phyloP scores from a whole-genome alignment of 2,888 invertebrate species.

The Euspilapteryx auroguttella region DNA sequence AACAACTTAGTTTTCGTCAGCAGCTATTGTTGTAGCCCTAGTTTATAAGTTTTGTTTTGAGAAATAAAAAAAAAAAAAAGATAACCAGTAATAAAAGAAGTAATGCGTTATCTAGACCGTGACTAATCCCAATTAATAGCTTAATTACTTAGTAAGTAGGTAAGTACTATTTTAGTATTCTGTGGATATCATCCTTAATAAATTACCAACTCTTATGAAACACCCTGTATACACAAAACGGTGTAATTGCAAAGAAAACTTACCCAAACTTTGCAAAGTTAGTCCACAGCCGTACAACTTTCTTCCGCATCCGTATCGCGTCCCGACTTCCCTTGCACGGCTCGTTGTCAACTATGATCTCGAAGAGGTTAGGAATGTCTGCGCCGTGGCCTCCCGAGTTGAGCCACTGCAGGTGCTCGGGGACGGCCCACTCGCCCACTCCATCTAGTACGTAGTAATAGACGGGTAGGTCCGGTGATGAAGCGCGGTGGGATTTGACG shows the following conservation, averaged over 20 bases:
- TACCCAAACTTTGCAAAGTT: slow-evolving; percentile 55
- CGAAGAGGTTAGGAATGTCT: slow-evolving; percentile 40
- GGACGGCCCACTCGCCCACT: slow-evolving; percentile 33
- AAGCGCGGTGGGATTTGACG: slow-evolving; percentile 28
- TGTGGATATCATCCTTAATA: too few species aligned
- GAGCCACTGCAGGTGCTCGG: slow-evolving; percentile 19
- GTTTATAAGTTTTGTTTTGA: too few species aligned
- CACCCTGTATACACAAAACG: too few species aligned
- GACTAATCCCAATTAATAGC: too few species aligned
- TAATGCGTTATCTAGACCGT: too few species aligned
- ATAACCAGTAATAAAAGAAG: too few species aligned
- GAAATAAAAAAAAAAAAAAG: too few species aligned
- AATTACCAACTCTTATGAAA: too few species aligned
- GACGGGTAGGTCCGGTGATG: slow-evolving; percentile 26
- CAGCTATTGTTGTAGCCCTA: too few species aligned
- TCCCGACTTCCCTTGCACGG: slow-evolving; percentile 31
- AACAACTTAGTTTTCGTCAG: too few species aligned
- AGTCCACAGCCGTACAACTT: slow-evolving; percentile 47
- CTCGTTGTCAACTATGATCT: slow-evolving; percentile 16
- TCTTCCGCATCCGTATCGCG: slow-evolving; percentile 26
- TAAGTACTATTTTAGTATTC: too few species aligned
- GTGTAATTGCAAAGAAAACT: slow-evolving; percentile 8
- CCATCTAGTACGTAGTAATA: slow-evolving; percentile 41
- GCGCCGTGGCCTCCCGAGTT: slow-evolving; percentile 34
- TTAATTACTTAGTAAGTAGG: too few species aligned